Evolutionary conservation across 2,113 vertebrate genomes (phyloP).

Genomic region (Protobothrops mucrosquamatus): DNA sequence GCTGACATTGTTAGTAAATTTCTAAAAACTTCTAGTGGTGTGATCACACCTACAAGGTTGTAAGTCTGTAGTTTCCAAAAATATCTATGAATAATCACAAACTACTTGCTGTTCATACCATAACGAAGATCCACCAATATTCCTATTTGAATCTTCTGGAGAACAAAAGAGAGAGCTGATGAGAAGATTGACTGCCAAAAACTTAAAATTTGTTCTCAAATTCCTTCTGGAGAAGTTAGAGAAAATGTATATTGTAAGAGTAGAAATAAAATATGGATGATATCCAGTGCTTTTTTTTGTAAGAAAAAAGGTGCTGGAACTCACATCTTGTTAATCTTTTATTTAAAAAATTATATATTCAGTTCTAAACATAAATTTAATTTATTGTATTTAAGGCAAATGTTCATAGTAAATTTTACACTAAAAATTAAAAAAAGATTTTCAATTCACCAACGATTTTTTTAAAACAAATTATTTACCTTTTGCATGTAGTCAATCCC

Average conservation of each 20-base stretch:
- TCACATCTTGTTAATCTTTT: too few relatives aligned
- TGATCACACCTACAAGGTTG: conserved; percentile 20
- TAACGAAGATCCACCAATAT: not conserved
- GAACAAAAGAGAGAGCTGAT: not conserved
- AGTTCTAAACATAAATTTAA: too few relatives aligned
- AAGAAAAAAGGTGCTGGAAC: too few relatives aligned
- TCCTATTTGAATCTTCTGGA: not conserved
- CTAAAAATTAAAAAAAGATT: too few relatives aligned
- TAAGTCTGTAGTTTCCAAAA: conserved; percentile 38
- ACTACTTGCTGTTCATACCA: conserved; percentile 14
- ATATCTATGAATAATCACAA: conserved; percentile 39
- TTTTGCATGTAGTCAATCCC: too few relatives aligned
- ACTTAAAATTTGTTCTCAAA: not conserved
- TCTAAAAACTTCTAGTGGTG: conserved; percentile 47
- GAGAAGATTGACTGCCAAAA: not conserved
- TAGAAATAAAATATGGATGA: not conserved
- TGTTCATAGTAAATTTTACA: too few relatives aligned
- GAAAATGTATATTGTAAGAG: not conserved
- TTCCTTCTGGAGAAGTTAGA: not conserved
- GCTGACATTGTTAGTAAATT: conserved; percentile 35
- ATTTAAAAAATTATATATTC: too few relatives aligned
- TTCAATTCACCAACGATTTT: too few relatives aligned
- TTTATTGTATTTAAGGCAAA: too few relatives aligned
- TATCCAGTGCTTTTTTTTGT: not conserved
- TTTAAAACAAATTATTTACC: too few relatives aligned